These are phyloP conservation scores for Hemiscyllium ocellatum DNA, from an alignment of 2,113 vertebrate species.

Conservation along the genomic window DNA sequence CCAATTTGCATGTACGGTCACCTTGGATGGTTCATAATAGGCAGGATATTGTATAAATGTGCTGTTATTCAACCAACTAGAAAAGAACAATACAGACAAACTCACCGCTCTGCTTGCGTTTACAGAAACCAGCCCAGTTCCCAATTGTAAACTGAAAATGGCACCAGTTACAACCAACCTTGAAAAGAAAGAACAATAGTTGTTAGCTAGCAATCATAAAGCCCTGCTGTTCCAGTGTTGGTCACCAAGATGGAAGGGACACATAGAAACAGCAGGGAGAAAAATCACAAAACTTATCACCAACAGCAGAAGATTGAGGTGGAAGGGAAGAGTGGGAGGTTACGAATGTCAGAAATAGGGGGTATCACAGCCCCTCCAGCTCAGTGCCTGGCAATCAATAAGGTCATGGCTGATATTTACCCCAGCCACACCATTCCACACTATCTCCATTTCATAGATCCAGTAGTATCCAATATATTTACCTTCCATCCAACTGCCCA, in stretches of 20 bases:
- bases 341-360: neutral
- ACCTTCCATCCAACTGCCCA: too few species aligned
- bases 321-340: neutral
- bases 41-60: neutral
- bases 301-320: neutral
- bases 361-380: neutral
- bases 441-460: neutral
- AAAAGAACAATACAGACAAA: neutral
- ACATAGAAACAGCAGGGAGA: neutral
- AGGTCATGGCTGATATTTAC: neutral
- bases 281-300: neutral
- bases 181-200: neutral
- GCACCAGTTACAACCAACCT: conserved; percentile 17
- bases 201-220: neutral
- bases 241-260: neutral
- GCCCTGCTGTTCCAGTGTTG: neutral
- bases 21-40: neutral
- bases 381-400: neutral
- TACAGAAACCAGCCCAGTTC: neutral
- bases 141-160: conserved; percentile 13
- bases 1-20: neutral
- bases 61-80: neutral
- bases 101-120: neutral
- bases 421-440: neutral
- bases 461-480: neutral